Percentiles rank a stretch among this genome's conserved stretches.
Evolutionary conservation across 53 echinoderm and acorn worm species (phyloP).

Genomic region (Paracentrotus lividus): DNA sequence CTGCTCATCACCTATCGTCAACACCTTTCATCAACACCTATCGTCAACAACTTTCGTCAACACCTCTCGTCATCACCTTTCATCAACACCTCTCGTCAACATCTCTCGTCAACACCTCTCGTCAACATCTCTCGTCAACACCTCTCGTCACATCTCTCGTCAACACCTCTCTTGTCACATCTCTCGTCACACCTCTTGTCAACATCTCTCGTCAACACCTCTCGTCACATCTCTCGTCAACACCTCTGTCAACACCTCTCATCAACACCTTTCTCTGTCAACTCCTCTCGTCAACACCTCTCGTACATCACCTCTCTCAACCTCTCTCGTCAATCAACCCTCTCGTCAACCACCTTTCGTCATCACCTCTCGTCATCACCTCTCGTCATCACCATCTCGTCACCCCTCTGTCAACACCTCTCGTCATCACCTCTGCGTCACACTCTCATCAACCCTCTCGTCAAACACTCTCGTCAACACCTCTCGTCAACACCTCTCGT

Average conservation of each 20-base stretch:
- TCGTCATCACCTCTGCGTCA: not conserved
- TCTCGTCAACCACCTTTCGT: not conserved
- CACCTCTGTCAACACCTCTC: not conserved
- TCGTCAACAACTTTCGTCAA: not conserved
- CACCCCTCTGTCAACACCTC: not conserved
- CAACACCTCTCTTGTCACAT: not conserved
- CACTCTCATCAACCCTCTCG: not conserved
- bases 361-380: not conserved
- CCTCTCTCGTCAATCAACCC: not conserved
- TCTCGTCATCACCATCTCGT: not conserved
- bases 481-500: not conserved
- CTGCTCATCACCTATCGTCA: not conserved
- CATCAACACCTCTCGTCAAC: not conserved
- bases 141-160: not conserved
- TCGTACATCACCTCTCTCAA: not conserved
- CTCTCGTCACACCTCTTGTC: not conserved
- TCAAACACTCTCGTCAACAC: not conserved
- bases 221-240: not conserved
- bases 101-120: not conserved
- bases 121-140: not conserved
- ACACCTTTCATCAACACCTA: not conserved
- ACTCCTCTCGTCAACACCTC: not conserved
- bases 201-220: not conserved
- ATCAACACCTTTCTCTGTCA: no score
- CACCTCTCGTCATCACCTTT: not conserved